Percentiles rank a stretch among this genome's conserved stretches.
Evolutionary conservation across 2,113 vertebrate species (phyloP).

Genomic region (Orientallactaga bullata): DNA sequence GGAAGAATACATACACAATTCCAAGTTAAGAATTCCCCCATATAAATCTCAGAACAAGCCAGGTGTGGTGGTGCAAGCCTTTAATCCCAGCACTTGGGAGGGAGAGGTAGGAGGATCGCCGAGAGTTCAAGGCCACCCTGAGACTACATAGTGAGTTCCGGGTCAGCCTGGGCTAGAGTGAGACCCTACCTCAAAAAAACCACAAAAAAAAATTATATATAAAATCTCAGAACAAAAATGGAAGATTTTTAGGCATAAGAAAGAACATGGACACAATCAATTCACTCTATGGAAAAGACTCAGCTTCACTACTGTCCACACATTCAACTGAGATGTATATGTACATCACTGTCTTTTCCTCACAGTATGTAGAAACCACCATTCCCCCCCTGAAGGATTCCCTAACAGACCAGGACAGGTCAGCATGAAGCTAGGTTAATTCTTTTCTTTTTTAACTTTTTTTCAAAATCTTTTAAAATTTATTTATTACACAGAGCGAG

Average conservation of each 20-base stretch:
- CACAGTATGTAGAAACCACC: background rate
- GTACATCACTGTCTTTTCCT: constrained; percentile 66
- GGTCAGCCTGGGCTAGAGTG: too few species aligned
- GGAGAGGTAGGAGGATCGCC: too few species aligned
- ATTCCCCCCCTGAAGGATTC: background rate
- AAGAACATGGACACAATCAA: background rate
- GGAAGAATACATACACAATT: background rate
- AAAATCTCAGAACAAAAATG: background rate
- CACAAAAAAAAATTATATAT: too few species aligned
- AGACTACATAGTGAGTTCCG: too few species aligned
- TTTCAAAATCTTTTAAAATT: too few species aligned
- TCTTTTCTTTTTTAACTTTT: too few species aligned
- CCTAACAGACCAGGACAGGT: background rate
- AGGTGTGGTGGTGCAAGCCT: too few species aligned
- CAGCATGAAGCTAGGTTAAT: background rate
- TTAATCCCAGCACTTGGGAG: too few species aligned
- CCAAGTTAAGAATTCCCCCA: background rate
- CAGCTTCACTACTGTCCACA: constrained; percentile 60
- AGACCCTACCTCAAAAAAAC: too few species aligned
- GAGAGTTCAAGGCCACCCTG: too few species aligned
- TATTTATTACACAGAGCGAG: too few species aligned
- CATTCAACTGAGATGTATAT: constrained; percentile 64
- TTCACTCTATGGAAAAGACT: constrained; percentile 67
- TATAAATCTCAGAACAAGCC: background rate
- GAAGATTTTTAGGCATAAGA: background rate